Evolutionary conservation across 2,888 invertebrate genomes (phyloP).

Genomic region (Cordilura impudica): DNA sequence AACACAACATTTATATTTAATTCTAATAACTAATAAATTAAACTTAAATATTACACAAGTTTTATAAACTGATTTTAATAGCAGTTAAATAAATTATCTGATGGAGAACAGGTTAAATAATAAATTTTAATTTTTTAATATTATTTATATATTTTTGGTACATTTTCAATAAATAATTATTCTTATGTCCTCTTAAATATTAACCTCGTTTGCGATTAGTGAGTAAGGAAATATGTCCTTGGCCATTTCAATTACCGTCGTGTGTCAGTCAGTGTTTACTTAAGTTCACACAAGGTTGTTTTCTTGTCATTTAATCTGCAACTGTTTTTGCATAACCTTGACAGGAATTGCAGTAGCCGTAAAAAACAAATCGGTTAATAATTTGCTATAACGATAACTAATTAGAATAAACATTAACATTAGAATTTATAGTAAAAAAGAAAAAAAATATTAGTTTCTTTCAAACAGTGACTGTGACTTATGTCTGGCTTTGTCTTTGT

Average conservation of each 20-base stretch:
- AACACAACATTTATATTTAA: constrained; percentile 38
- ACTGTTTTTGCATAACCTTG: neutral
- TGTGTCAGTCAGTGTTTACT: constrained; percentile 14
- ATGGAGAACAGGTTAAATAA: neutral
- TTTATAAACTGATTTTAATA: neutral
- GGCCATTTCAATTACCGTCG: neutral
- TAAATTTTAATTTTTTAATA: no score
- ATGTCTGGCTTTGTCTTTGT: no score
- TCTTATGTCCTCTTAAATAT: no score
- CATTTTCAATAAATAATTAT: no score
- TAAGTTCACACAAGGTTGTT: neutral
- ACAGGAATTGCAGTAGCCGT: neutral
- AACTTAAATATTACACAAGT: neutral
- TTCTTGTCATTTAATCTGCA: neutral
- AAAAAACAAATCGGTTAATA: no score
- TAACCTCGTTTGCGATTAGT: no score
- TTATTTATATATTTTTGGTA: no score
- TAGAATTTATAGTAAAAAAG: no score
- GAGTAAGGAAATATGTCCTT: constrained; percentile 5
- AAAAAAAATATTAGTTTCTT: no score
- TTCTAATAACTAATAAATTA: constrained; percentile 1
- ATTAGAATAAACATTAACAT: no score
- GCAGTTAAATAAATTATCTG: constrained; percentile 3
- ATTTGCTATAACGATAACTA: no score
- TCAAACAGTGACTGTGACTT: no score